Evolutionary conservation across 1,140 invertebrate species (phyloP).

Genomic region (Zophobas atratus): DNA sequence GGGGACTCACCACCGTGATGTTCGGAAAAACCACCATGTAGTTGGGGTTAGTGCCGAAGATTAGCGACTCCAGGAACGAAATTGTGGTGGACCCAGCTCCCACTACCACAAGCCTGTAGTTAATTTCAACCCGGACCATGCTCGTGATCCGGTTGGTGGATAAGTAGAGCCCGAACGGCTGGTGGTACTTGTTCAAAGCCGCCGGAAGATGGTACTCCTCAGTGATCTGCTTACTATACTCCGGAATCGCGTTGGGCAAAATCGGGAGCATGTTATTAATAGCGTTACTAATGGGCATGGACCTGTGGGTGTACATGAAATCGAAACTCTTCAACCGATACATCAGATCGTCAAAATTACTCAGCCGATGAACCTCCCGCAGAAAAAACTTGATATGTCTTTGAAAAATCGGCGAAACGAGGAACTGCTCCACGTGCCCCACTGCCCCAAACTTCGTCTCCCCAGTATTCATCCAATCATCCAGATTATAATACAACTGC

Average conservation of each 20-base stretch:
- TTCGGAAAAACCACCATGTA: slow-evolving; percentile 71
- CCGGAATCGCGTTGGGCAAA: slow-evolving; percentile 62
- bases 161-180: slow-evolving; percentile 69
- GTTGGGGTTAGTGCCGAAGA: slow-evolving; percentile 71
- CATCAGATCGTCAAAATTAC: slow-evolving; percentile 67
- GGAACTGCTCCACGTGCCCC: slow-evolving; percentile 57
- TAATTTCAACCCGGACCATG: slow-evolving; percentile 69
- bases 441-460: slow-evolving; percentile 51
- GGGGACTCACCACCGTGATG: slow-evolving; percentile 76
- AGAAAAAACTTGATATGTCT: slow-evolving; percentile 53
- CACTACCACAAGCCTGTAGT: slow-evolving; percentile 79
- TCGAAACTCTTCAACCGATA: slow-evolving; percentile 69
- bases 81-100: slow-evolving; percentile 81
- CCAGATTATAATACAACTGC: slow-evolving; percentile 57
- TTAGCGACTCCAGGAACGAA: slow-evolving; percentile 77
- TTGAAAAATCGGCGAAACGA: slow-evolving; percentile 61
- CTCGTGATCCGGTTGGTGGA: slow-evolving; percentile 68
- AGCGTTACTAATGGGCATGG: slow-evolving; percentile 60
- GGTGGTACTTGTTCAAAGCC: slow-evolving; percentile 37
- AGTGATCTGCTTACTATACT: slow-evolving; percentile 54
- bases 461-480: slow-evolving; percentile 47
- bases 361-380: slow-evolving; percentile 71
- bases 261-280: slow-evolving; percentile 66
- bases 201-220: slow-evolving; percentile 23
- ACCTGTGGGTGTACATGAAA: slow-evolving; percentile 45